phyloP scores from a whole-genome alignment of 2,797 vertebrate species.

The Pseudochaenichthys georgianus region DNA sequence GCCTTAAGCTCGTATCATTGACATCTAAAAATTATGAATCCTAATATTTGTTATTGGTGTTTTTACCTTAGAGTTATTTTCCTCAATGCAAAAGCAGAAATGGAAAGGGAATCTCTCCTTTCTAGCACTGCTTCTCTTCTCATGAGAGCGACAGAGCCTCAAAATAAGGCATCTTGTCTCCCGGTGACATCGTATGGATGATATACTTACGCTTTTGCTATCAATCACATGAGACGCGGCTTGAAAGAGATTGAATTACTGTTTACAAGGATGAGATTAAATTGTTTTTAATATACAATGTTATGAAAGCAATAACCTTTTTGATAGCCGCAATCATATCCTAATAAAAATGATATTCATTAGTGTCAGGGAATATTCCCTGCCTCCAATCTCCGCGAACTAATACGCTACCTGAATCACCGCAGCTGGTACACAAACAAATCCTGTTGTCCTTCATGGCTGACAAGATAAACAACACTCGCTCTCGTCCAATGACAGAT shows the following conservation, averaged over 20 bases:
- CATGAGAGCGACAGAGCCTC: conserved; percentile 10
- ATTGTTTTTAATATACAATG: conserved; percentile 85
- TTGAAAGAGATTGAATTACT: conserved; percentile 79
- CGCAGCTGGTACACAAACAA: conserved; percentile 60
- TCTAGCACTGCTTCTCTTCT: not conserved
- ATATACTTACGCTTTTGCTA: conserved; percentile 66
- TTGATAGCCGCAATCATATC: conserved; percentile 82
- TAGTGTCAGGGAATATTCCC: conserved; percentile 83
- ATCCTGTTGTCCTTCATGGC: conserved; percentile 63
- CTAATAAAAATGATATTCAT: conserved; percentile 86
- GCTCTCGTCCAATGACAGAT: conserved; percentile 26
- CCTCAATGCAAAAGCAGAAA: not conserved
- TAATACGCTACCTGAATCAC: conserved; percentile 72
- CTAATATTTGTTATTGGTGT: not conserved
- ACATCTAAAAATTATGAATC: conserved; percentile 1
- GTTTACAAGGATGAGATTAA: conserved; percentile 83
- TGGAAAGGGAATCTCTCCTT: not conserved
- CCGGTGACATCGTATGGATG: conserved; percentile 58
- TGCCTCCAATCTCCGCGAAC: conserved; percentile 71
- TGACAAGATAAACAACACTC: conserved; percentile 66
- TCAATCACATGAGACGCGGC: conserved; percentile 70
- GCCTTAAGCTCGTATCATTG: not conserved
- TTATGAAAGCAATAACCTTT: conserved; percentile 86
- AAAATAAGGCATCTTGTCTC: conserved; percentile 50
- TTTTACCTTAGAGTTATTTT: not conserved